A percentile compares a stretch with the other conserved stretches of the same genome.
Evolutionary conservation across 2,888 invertebrate species (phyloP).

Genomic region (Morpho deidamia): DNA sequence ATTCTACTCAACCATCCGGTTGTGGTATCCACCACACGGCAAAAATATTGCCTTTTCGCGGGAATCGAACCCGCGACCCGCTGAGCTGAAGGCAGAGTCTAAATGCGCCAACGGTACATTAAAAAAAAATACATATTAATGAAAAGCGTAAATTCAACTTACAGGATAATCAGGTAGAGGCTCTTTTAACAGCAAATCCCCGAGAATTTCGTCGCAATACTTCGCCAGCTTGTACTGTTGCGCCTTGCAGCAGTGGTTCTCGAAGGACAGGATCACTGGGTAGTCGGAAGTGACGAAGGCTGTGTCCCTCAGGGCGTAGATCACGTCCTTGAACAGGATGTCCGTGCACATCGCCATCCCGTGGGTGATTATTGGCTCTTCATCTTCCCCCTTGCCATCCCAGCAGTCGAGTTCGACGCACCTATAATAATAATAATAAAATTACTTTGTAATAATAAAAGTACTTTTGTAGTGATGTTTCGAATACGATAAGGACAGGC

Average conservation of each 20-base stretch:
- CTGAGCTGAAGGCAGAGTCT: too few species aligned
- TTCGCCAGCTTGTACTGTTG: conserved; percentile 99
- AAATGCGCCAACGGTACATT: too few species aligned
- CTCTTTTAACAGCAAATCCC: conserved; percentile 93
- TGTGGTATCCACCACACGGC: too few species aligned
- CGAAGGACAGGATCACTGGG: conserved; percentile 98
- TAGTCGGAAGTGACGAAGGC: conserved; percentile 99
- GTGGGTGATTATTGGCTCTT: conserved; percentile 99
- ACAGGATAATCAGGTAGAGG: conserved; percentile 92
- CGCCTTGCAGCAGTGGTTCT: conserved; percentile 98
- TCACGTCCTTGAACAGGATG: conserved; percentile 98
- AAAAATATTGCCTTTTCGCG: too few species aligned
- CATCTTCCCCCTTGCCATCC: conserved; percentile 98
- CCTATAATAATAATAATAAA: conserved; percentile 59
- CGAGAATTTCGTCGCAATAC: conserved; percentile 98
- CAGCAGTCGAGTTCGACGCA: conserved; percentile 99
- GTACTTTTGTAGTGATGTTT: too few species aligned
- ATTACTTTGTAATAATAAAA: too few species aligned
- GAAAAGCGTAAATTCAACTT: conserved; percentile 39
- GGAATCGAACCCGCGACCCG: too few species aligned
- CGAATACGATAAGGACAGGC: too few species aligned
- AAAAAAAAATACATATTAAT: too few species aligned
- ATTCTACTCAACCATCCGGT: too few species aligned
- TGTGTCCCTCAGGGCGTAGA: conserved; percentile 97
- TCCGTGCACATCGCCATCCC: conserved; percentile 99